Base-by-base conservation (phyloP, 2,888 invertebrate genomes). In the Chydorus sphaericus region DNA sequence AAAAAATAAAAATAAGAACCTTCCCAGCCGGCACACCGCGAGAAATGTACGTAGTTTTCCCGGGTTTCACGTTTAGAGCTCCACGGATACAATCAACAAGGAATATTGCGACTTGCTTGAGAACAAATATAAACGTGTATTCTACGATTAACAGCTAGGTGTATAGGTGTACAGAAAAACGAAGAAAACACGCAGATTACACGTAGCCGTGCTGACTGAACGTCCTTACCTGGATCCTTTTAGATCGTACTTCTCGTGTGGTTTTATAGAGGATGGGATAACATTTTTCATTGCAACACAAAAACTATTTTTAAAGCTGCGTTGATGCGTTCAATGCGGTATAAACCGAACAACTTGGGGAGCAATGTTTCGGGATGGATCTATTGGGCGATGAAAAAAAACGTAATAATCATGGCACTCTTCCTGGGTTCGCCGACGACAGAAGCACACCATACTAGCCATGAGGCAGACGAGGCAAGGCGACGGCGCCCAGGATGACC, bases 201-300 rank as follows among this genome's bases (percentile, higher is more conserved):
- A n/a, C n/a, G n/a, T n/a, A n/a, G n/a, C n/a, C n/a, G n/a, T n/a
- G 69, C 44, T 65, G 66, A 84, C 85, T 79, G 93, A 93, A 69
- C 98, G 78, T 71, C 98, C 98, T 67, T 94, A 97, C 1, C 98
- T 98, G 63, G 96, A 97, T 11, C 98, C 98, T 74, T 98, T 99
- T 60, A 98, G 78, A 77, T 98, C 98, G 72, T 97, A 98, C 68
- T 97, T 98, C 71, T 94, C 87, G 73, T 98, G 96, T 71, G 98
- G 79, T 68, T 82, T 85, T 56, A 98, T 86, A 26, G 82, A 81
- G 20, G 94, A 93, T 31, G 98, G 98, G 69, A 99, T 77, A 65
- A 99, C 78, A 75, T 98, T 99, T 77, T 99, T 98, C 98, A 98
- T 98, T 60, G 96, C 93, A 59, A 88, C 83, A 68, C 98, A 79